Conservation (phyloP, 2,888 invertebrate genomes). For the Myopa testacea region DNA sequence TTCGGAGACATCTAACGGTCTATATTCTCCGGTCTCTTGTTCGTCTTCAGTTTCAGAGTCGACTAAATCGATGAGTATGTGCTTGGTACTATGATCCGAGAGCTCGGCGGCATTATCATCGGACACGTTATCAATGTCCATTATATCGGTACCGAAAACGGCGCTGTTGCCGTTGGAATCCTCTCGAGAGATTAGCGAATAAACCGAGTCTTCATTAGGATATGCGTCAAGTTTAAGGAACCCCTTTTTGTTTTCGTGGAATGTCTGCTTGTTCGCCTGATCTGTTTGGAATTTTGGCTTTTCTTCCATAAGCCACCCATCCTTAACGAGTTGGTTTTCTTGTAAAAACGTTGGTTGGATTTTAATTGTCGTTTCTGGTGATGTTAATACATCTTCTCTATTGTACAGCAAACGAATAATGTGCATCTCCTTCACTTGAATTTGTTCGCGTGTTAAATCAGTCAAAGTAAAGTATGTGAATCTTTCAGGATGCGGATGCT, state of each 20-base stretch:
- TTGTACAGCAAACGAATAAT: neutral
- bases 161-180: neutral
- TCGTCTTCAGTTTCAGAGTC: constrained; percentile 15
- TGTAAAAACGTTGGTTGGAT: neutral
- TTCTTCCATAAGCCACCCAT: neutral
- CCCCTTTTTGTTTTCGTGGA: neutral
- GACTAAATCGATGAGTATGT: constrained; percentile 10
- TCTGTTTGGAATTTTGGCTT: neutral
- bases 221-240: neutral
- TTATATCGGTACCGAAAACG: neutral
- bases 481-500: neutral
- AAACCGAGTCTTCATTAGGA: neutral
- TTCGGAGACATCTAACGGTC: neutral
- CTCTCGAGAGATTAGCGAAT: neutral
- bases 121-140: neutral
- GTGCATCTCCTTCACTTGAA: constrained; percentile 23
- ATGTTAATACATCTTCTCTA: too few species aligned
- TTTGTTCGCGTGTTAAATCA: constrained; percentile 14
- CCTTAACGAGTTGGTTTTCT: too few species aligned
- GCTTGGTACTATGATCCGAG: neutral
- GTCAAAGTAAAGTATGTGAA: constrained; percentile 16
- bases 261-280: neutral
- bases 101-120: neutral
- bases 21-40: neutral
- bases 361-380: neutral